Conservation (phyloP, 2,888 invertebrate species). For the Caenorhabditis auriculariae region DNA sequence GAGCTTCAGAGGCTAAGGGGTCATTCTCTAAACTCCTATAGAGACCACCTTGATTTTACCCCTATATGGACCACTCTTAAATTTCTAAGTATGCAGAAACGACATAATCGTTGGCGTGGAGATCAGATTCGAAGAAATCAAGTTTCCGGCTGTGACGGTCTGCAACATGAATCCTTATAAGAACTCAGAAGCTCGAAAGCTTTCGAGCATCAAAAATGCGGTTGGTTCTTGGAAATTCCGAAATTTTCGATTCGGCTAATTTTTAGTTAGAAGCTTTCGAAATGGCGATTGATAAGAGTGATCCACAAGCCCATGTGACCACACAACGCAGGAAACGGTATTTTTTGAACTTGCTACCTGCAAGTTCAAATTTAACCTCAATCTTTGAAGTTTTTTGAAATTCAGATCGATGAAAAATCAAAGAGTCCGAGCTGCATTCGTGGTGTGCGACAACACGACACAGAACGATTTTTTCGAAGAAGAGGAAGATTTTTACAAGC, state of each 20-base stretch:
- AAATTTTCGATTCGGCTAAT: not conserved
- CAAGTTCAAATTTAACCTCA: too few relatives aligned
- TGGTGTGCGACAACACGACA: not conserved
- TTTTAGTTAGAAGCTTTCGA: slow-evolving; percentile 57
- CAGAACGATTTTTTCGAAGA: too few relatives aligned
- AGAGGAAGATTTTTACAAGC: too few relatives aligned
- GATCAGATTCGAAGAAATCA: slow-evolving; percentile 61
- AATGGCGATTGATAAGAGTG: slow-evolving; percentile 33
- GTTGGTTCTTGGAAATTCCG: slow-evolving; percentile 23
- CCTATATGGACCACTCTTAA: too few relatives aligned
- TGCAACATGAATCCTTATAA: slow-evolving; percentile 63
- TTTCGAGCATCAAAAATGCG: slow-evolving; percentile 50
- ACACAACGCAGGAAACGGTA: not conserved
- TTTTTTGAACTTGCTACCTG: too few relatives aligned
- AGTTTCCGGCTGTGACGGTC: slow-evolving; percentile 59
- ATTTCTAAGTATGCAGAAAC: slow-evolving; percentile 41
- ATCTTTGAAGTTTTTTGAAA: too few relatives aligned
- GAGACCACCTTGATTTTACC: too few relatives aligned
- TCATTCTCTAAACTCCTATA: too few relatives aligned
- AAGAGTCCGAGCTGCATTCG: not conserved
- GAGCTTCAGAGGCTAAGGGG: too few relatives aligned
- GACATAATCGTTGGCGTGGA: slow-evolving; percentile 63
- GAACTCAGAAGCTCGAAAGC: slow-evolving; percentile 52
- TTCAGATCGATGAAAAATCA: too few relatives aligned
- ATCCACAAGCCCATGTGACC: too few relatives aligned